Percentiles rank a stretch among this genome's conserved stretches.
Evolutionary conservation across 2,888 invertebrate species (phyloP).

Genomic region (Tenthredo amoena): DNA sequence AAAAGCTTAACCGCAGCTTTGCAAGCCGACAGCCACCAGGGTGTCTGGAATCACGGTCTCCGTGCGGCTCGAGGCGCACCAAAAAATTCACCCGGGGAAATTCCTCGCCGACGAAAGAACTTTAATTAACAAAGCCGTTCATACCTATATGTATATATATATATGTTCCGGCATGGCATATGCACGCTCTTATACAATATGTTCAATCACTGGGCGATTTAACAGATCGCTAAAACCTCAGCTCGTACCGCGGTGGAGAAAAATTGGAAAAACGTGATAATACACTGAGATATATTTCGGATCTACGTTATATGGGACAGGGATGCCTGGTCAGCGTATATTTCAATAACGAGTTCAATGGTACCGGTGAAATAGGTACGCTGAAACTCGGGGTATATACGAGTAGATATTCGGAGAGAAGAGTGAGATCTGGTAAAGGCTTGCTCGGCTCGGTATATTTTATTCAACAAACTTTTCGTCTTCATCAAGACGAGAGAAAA

Average conservation of each 20-base stretch:
- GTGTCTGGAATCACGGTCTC: conserved; percentile 36
- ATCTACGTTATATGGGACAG: not conserved
- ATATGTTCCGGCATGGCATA: not conserved
- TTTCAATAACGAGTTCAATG: not conserved
- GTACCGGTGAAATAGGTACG: too few relatives aligned
- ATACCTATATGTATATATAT: too few relatives aligned
- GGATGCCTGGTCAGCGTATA: not conserved
- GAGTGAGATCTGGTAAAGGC: not conserved
- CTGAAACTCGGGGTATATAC: not conserved
- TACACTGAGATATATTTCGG: not conserved
- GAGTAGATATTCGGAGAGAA: not conserved
- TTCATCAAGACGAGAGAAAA: not conserved
- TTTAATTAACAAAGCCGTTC: conserved; percentile 38
- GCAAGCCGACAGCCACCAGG: not conserved
- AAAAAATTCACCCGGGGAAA: not conserved
- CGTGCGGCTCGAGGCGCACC: conserved; percentile 22
- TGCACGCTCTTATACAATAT: not conserved
- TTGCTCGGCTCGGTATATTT: not conserved
- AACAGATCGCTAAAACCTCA: not conserved
- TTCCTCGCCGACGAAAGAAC: conserved; percentile 20
- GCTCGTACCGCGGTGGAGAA: not conserved
- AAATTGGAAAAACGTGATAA: not conserved
- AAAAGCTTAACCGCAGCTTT: conserved; percentile 50
- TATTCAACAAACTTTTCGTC: conserved; percentile 30
- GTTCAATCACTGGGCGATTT: not conserved